These are phyloP conservation scores for Plectrocnemia conspersa DNA, from an alignment of 1,140 invertebrate species.

Conservation along the genomic window DNA sequence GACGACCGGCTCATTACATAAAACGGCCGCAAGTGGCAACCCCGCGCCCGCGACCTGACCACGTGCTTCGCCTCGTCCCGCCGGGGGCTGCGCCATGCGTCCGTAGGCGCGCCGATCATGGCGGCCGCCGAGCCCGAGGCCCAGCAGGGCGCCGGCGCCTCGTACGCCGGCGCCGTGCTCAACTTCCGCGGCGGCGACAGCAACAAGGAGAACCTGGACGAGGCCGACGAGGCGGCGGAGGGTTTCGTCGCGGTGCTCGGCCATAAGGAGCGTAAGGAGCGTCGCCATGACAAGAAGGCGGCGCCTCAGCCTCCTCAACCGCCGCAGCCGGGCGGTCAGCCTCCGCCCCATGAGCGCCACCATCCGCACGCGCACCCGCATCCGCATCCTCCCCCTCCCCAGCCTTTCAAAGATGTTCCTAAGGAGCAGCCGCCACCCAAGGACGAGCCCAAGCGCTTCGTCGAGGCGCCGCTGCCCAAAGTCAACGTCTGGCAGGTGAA, in stretches of 20 bases:
- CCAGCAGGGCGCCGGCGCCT: slow-evolving; percentile 38
- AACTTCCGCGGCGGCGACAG: slow-evolving; percentile 44
- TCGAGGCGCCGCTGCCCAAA: slow-evolving; percentile 57
- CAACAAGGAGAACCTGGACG: slow-evolving; percentile 50
- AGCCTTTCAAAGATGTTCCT: background rate
- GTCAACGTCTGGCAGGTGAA: slow-evolving; percentile 58
- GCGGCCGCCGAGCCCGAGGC: slow-evolving; percentile 37
- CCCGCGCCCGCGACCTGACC: background rate
- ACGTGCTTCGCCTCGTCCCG: slow-evolving; percentile 28
- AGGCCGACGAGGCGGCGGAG: slow-evolving; percentile 46
- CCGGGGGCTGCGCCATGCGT: background rate
- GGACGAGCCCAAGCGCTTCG: slow-evolving; percentile 52
- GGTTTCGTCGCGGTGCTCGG: slow-evolving; percentile 49
- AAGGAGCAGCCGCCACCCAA: slow-evolving; percentile 38
- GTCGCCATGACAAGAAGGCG: slow-evolving; percentile 22
- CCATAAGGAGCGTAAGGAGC: slow-evolving; percentile 33
- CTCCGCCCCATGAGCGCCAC: slow-evolving; percentile 27
- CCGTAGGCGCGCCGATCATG: slow-evolving; percentile 10
- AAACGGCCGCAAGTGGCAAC: slow-evolving; percentile 6
- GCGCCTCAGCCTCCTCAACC: slow-evolving; percentile 41
- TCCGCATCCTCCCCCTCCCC: background rate
- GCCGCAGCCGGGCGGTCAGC: slow-evolving; percentile 33
- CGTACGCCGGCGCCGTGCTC: slow-evolving; percentile 49
- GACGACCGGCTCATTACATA: slow-evolving; percentile 2
- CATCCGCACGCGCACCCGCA: slow-evolving; percentile 2